phyloP scores from a whole-genome alignment of 2,888 invertebrate genomes.

The Polyommatus icarus region DNA sequence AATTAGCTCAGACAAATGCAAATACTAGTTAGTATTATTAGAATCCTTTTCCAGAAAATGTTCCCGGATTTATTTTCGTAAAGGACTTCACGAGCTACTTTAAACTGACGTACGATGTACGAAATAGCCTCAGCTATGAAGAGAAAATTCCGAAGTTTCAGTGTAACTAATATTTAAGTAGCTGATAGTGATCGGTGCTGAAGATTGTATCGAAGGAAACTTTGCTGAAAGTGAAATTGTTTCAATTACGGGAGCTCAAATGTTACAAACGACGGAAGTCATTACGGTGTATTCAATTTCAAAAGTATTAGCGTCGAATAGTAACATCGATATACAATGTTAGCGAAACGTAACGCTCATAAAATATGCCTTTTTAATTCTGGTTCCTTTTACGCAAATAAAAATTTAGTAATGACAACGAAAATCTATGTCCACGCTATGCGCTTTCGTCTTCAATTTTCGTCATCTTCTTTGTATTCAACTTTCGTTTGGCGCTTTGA shows the following conservation, averaged over 20 bases:
- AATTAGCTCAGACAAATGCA: too few species aligned
- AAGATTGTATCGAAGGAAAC: constrained; percentile 1
- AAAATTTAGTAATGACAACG: too few species aligned
- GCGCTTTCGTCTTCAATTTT: too few species aligned
- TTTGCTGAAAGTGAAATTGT: not conserved
- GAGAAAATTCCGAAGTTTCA: not conserved
- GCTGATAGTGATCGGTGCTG: not conserved
- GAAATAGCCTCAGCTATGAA: not conserved
- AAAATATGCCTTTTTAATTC: too few species aligned
- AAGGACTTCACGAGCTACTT: not conserved
- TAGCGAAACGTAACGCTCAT: too few species aligned
- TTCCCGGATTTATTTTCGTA: not conserved
- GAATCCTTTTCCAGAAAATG: not conserved
- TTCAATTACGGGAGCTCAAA: not conserved
- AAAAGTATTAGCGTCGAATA: not conserved
- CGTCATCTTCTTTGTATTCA: too few species aligned
- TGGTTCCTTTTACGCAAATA: too few species aligned
- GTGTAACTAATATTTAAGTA: constrained; percentile 1
- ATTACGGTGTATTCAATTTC: not conserved
- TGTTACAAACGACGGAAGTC: not conserved
- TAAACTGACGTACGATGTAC: not conserved
- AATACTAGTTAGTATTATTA: too few species aligned
- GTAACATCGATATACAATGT: too few species aligned
- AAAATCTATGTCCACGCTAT: too few species aligned
- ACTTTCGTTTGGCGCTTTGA: too few species aligned